A percentile compares a stretch with the other conserved stretches of the same genome.
Conservation (phyloP, 2,797 vertebrate species). For the Mus caroli region DNA sequence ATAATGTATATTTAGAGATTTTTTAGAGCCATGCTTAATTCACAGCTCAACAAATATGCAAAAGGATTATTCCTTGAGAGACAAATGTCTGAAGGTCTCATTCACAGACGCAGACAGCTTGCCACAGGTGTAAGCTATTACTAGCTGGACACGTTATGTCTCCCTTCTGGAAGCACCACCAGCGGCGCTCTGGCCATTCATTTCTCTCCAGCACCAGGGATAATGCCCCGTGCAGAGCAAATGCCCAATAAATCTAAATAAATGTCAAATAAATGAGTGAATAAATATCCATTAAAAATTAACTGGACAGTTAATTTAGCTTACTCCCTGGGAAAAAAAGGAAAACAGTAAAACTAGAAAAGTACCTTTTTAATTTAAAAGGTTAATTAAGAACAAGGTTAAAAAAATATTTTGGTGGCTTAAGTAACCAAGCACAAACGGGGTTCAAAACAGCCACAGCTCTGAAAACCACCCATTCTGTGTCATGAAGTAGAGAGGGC, state of each 20-base stretch:
- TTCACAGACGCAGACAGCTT: not conserved
- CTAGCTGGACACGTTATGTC: not conserved
- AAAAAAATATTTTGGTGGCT: constrained; percentile 71
- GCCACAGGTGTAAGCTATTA: not conserved
- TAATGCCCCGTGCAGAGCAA: constrained; percentile 44
- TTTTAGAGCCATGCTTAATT: not conserved
- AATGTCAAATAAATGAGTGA: constrained; percentile 60
- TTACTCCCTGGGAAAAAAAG: constrained; percentile 77
- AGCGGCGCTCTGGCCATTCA: not conserved
- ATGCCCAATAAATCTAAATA: constrained; percentile 72
- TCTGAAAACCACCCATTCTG: constrained; percentile 16
- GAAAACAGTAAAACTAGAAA: constrained; percentile 77
- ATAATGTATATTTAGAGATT: not conserved
- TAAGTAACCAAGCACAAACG: constrained; percentile 64
- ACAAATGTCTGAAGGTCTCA: not conserved
- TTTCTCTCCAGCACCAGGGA: constrained; percentile 20
- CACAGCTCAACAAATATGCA: not conserved
- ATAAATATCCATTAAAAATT: constrained; percentile 82
- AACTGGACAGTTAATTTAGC: constrained; percentile 77
- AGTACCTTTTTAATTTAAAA: constrained; percentile 77
- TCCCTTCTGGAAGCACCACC: not conserved
- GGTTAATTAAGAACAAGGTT: constrained; percentile 81
- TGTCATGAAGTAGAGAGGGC: not conserved
- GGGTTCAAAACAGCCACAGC: constrained; percentile 52
- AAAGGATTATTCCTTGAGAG: not conserved